Conservation (phyloP, 2,888 invertebrate species). For the Eristalis tenax region DNA sequence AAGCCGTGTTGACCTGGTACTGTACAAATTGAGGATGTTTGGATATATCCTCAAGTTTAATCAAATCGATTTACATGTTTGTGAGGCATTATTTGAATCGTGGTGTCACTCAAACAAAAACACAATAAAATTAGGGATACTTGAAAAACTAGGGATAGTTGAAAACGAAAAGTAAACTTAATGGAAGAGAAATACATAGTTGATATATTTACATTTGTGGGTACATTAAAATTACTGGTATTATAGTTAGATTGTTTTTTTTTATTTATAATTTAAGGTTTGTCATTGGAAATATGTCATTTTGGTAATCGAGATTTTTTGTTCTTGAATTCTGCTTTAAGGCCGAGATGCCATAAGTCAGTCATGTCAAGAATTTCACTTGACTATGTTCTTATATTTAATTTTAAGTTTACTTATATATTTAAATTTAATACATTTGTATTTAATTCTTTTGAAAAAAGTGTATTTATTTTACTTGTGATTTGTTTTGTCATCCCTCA, state of each 20-base stretch:
- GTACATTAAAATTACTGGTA: slow-evolving; percentile 6
- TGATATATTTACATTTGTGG: slow-evolving; percentile 37
- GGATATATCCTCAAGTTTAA: not conserved
- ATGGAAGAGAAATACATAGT: slow-evolving; percentile 3
- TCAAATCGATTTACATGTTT: slow-evolving; percentile 5
- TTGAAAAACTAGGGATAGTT: not conserved
- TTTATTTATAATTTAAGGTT: not conserved
- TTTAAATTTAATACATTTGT: no score
- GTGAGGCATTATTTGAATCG: slow-evolving; percentile 19
- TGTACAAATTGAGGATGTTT: not conserved
- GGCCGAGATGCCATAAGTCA: no score
- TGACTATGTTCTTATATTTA: no score
- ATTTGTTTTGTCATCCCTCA: no score
- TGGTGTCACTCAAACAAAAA: slow-evolving; percentile 19
- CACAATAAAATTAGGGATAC: not conserved
- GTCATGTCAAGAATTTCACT: no score
- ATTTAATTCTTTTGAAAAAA: no score
- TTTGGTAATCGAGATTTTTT: not conserved
- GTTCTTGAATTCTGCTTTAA: no score
- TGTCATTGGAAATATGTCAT: slow-evolving; percentile 5
- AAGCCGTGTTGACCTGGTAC: slow-evolving; percentile 23
- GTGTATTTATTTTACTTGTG: no score
- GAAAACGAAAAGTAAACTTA: slow-evolving; percentile 9
- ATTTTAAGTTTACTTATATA: no score
- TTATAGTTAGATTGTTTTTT: not conserved